Conservation (phyloP, 2,797 vertebrate species). For the Macropodus opercularis region DNA sequence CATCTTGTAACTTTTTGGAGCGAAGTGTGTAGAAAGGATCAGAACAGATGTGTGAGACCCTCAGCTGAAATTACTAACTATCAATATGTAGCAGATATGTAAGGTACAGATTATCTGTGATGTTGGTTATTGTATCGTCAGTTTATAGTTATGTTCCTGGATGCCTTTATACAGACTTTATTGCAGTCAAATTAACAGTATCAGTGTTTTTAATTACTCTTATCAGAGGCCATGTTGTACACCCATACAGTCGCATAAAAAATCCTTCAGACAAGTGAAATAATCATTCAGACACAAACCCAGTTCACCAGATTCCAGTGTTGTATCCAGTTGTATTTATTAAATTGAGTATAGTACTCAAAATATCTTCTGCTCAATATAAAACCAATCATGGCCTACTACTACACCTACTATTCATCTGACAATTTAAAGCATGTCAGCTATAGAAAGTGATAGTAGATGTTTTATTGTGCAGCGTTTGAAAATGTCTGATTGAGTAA, state of each 20-base stretch:
- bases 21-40: background rate
- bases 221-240: background rate
- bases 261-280: background rate
- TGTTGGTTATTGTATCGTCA: no score
- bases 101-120: background rate
- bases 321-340: background rate
- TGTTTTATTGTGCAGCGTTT: background rate
- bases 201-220: background rate
- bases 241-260: background rate
- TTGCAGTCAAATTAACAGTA: background rate
- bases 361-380: no score
- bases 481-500: background rate
- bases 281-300: background rate
- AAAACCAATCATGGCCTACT: no score
- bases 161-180: no score
- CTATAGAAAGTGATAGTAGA: background rate
- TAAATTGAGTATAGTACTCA: background rate
- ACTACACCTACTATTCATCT: no score
- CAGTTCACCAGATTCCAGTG: background rate
- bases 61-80: background rate
- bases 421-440: background rate
- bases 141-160: no score
- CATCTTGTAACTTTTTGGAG: background rate
- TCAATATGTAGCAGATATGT: background rate
- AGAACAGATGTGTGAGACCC: background rate